These are phyloP conservation scores for Morus bassanus DNA, from an alignment of 2,797 vertebrate species.

Conservation along the genomic window DNA sequence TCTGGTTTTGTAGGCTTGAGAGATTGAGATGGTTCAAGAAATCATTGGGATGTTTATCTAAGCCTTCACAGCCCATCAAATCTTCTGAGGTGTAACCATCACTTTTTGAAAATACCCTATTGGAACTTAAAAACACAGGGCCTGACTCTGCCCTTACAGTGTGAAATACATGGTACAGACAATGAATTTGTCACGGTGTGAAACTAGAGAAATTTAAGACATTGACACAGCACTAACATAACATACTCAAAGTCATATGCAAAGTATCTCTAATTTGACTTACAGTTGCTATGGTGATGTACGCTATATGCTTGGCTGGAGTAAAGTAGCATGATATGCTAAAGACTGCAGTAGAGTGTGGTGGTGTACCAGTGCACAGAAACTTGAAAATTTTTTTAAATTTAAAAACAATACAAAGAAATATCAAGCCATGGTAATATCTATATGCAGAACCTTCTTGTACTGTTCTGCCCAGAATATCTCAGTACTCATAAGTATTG, in stretches of 20 bases:
- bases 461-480: not conserved
- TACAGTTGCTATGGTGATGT: not conserved
- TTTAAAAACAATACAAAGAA: not conserved
- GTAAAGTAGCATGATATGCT: not conserved
- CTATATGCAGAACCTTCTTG: not conserved
- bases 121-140: not conserved
- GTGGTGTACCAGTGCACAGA: not conserved
- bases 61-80: not conserved
- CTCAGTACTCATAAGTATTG: not conserved
- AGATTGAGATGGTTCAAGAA: not conserved
- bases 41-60: not conserved
- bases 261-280: not conserved
- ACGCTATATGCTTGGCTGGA: not conserved
- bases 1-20: not conserved
- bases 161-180: not conserved
- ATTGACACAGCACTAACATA: not conserved
- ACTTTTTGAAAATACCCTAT: not conserved
- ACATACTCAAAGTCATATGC: not conserved
- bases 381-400: not conserved
- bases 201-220: not conserved
- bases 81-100: not conserved
- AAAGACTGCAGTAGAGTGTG: not conserved
- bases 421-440: not conserved
- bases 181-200: not conserved
- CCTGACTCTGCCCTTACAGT: not conserved